phyloP scores from a whole-genome alignment of 2,797 vertebrate genomes.

The Cynodonichthys magdalenae region DNA sequence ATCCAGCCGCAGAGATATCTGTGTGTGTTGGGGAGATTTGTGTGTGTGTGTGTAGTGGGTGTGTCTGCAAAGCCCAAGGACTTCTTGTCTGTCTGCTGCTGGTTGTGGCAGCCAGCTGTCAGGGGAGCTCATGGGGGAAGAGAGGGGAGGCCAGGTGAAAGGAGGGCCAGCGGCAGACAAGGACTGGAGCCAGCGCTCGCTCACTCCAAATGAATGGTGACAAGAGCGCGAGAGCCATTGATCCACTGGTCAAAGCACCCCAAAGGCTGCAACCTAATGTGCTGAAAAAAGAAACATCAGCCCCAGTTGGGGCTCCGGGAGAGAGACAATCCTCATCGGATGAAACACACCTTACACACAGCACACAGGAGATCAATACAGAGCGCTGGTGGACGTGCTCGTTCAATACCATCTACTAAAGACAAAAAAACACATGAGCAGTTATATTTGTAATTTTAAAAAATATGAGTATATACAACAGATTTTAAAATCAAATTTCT shows the following conservation, averaged over 20 bases:
- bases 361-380: slow-evolving; percentile 64
- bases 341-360: slow-evolving; percentile 71
- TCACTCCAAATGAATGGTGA: slow-evolving; percentile 83
- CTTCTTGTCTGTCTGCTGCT: slow-evolving; percentile 78
- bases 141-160: slow-evolving; percentile 77
- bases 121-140: slow-evolving; percentile 76
- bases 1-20: slow-evolving; percentile 53
- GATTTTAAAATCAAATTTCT: too few species aligned
- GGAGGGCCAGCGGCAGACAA: slow-evolving; percentile 76
- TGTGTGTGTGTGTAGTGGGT: slow-evolving; percentile 34
- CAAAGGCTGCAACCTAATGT: slow-evolving; percentile 81
- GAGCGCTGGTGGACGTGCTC: slow-evolving; percentile 46
- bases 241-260: slow-evolving; percentile 82
- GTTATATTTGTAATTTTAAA: slow-evolving; percentile 9
- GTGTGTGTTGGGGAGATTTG: slow-evolving; percentile 15
- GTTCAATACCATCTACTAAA: slow-evolving; percentile 44
- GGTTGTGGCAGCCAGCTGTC: slow-evolving; percentile 81
- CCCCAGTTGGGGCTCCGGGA: slow-evolving; percentile 67
- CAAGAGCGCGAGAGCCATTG: slow-evolving; percentile 82
- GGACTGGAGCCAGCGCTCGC: slow-evolving; percentile 76
- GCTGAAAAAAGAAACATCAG: slow-evolving; percentile 80
- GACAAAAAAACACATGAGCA: slow-evolving; percentile 25
- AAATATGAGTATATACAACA: not conserved
- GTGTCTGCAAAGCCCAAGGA: slow-evolving; percentile 72
- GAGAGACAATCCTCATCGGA: slow-evolving; percentile 65